These are phyloP conservation scores for Knipowitschia caucasica DNA, from an alignment of 2,797 vertebrate genomes.

Conservation along the genomic window DNA sequence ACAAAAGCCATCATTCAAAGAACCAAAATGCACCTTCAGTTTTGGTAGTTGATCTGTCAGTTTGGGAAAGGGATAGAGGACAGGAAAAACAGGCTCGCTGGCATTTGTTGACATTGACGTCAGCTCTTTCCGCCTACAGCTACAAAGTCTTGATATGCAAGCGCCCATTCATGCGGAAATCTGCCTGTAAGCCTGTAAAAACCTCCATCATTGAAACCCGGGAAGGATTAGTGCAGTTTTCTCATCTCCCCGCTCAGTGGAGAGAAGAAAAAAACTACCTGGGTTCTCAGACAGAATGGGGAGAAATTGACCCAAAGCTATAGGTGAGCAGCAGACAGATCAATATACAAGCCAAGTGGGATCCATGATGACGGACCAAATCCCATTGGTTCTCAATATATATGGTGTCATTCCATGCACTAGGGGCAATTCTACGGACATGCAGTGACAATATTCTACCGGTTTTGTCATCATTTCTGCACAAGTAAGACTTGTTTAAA, in stretches of 20 bases:
- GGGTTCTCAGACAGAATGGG: conserved; percentile 9
- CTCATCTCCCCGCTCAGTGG: conserved; percentile 33
- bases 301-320: conserved; percentile 27
- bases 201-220: conserved; percentile 34
- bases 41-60: neutral
- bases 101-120: conserved; percentile 15
- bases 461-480: too few species aligned
- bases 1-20: neutral
- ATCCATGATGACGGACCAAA: conserved; percentile 10
- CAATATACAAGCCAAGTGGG: conserved; percentile 29
- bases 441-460: neutral
- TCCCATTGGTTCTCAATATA: conserved; percentile 6
- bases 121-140: conserved; percentile 11
- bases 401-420: neutral
- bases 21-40: neutral
- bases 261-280: conserved; percentile 10
- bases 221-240: conserved; percentile 34
- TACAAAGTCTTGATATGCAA: conserved; percentile 5
- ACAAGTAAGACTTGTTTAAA: too few species aligned
- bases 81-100: conserved; percentile 7
- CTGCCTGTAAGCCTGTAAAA: conserved; percentile 32
- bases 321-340: conserved; percentile 24
- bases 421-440: neutral
- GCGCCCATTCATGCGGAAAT: conserved; percentile 34
- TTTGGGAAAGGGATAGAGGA: neutral